Percentiles rank a stretch among this genome's conserved stretches.
Conservation (phyloP, 2,113 vertebrate genomes). For the Xiphophorus couchianus region DNA sequence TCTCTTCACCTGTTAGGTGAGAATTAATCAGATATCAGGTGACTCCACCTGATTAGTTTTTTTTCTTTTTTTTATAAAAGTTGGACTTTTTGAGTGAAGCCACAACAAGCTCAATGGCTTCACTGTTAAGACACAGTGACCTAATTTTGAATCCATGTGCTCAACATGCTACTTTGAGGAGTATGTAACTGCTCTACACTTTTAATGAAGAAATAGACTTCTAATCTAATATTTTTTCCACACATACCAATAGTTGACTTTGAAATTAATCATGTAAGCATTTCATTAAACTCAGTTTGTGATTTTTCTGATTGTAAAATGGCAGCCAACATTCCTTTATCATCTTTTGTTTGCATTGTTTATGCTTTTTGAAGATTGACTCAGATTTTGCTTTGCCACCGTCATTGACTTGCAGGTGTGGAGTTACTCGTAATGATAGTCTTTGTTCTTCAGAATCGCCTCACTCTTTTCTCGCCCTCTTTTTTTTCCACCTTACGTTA, state of each 20-base stretch:
- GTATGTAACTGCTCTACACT: constrained; percentile 25
- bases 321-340: neutral
- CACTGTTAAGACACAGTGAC: constrained; percentile 56
- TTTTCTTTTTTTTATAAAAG: neutral
- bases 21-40: constrained; percentile 66
- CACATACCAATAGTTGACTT: neutral
- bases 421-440: constrained; percentile 60
- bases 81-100: constrained; percentile 25
- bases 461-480: constrained; percentile 19
- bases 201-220: constrained; percentile 7
- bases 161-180: constrained; percentile 13
- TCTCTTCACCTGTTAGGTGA: constrained; percentile 71
- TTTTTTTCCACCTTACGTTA: constrained; percentile 27
- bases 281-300: neutral
- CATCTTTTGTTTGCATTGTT: constrained; percentile 8
- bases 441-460: constrained; percentile 57
- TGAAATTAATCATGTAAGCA: neutral
- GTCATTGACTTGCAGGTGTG: constrained; percentile 45
- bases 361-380: constrained; percentile 17
- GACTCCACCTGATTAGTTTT: constrained; percentile 13
- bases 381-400: constrained; percentile 21
- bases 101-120: constrained; percentile 7
- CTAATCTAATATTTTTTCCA: neutral
- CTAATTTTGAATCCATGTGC: constrained; percentile 31
- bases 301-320: neutral